Base-by-base conservation (phyloP, 1,140 invertebrate genomes). In the Neodiprion virginianus region DNA sequence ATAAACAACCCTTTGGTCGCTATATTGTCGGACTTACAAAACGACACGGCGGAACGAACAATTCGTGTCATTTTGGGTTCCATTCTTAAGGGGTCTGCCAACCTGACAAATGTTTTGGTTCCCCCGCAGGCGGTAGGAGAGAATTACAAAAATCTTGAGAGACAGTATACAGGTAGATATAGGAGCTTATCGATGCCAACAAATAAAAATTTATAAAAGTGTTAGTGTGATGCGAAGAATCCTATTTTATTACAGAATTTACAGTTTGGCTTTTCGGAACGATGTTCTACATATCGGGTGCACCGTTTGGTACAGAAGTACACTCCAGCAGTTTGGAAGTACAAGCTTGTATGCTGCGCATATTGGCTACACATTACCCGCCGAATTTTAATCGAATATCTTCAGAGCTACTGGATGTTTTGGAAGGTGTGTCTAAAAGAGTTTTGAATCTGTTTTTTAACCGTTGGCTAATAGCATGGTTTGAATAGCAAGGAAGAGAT, bases 211-310 rank as follows among this genome's bases (percentile, higher is more conserved):
- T 40, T 0, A 40, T 40, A 5, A 40, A 40, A 40, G 28, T 5
- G 28, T 40, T 40, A 1, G 5, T 0, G 28, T 40, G 1, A 3
- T 40, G 5, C 28, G 5, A 40, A 40, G 28, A 40, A 40, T 40
- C 28, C 28, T 40, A 40, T 40, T 40, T 40, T 5, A 40, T 80
- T 80, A 12, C 23, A 84, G 84, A 80, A 47, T 88, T 86, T 70
- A 83, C 84, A n/a, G 85, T 79, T 3, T 88, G 87, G 86, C 72
- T 88, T 7, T 88, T 87, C 77, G 86, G 85, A 9, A 78, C 79
- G 67, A 80, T 87, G 76, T 87, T 88, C 73, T 79, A 87, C 67
- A 73, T 87, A 68, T 66, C 83, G 12, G 81, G 79, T 53, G 68
- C 77, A 17, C 81, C 80, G 28, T 65, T 83, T 23, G 83, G 78